Evolutionary conservation across 1,140 invertebrate genomes (phyloP).

Genomic region (Cyclina sinensis): DNA sequence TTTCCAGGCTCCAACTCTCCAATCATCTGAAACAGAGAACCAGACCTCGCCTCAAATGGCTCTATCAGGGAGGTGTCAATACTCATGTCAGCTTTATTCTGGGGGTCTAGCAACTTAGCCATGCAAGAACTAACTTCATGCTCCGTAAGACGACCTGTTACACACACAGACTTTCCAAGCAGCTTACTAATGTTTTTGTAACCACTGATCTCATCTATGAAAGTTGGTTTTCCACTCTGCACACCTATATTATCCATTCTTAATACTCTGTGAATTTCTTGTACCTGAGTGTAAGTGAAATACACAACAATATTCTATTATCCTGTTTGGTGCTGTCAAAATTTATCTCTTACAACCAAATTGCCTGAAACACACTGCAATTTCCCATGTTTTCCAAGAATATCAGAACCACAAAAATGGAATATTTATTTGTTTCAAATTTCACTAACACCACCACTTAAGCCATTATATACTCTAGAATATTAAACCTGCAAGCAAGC

Average conservation of each 20-base stretch:
- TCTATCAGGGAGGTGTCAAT: slow-evolving; percentile 77
- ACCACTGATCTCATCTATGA: slow-evolving; percentile 54
- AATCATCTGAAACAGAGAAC: slow-evolving; percentile 77
- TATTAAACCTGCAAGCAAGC: too few species aligned
- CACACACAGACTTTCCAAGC: slow-evolving; percentile 1
- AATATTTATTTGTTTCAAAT: too few species aligned
- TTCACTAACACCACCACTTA: too few species aligned
- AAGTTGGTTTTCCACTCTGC: slow-evolving; percentile 44
- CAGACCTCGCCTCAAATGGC: slow-evolving; percentile 73
- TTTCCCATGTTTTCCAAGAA: too few species aligned
- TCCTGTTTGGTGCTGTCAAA: too few species aligned
- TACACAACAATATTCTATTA: too few species aligned
- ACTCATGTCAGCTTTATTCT: slow-evolving; percentile 52
- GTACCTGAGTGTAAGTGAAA: too few species aligned
- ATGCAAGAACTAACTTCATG: slow-evolving; percentile 72
- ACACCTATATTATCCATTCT: slow-evolving; percentile 60
- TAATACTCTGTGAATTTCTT: too few species aligned
- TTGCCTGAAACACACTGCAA: too few species aligned
- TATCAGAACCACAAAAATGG: too few species aligned
- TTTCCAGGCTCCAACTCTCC: slow-evolving; percentile 72
- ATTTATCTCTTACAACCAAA: too few species aligned
- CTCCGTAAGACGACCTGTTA: slow-evolving; percentile 59
- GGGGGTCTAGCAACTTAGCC: slow-evolving; percentile 72
- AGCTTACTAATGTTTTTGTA: background rate
- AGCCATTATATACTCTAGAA: too few species aligned